These are phyloP conservation scores for Coccyzus lansbergi DNA, from an alignment of 2,797 vertebrate species.

Conservation along the genomic window DNA sequence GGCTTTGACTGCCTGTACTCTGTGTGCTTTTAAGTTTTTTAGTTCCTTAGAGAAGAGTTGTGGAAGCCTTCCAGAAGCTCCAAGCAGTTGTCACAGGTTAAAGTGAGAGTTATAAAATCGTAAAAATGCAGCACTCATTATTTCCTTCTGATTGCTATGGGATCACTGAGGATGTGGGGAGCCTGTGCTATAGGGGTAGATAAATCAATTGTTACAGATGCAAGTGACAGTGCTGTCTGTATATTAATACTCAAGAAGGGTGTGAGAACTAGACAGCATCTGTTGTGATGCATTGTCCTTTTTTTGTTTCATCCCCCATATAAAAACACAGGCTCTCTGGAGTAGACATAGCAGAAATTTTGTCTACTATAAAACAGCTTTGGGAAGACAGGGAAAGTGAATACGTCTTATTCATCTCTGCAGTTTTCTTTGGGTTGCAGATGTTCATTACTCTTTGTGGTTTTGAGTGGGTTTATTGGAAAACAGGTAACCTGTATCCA, in stretches of 20 bases:
- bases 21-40: background rate
- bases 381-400: background rate
- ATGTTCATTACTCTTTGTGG: background rate
- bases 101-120: background rate
- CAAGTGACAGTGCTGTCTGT: background rate
- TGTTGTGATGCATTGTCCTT: background rate
- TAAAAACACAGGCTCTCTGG: background rate
- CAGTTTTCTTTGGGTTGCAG: background rate
- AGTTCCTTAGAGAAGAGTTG: background rate
- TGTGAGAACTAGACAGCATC: background rate
- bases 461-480: background rate
- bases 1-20: background rate
- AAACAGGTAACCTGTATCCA: background rate
- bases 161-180: background rate
- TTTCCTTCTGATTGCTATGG: background rate
- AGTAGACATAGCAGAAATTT: background rate
- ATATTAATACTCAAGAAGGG: background rate
- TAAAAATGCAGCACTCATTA: background rate
- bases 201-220: background rate
- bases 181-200: background rate
- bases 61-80: background rate
- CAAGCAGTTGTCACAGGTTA: background rate
- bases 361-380: background rate
- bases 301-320: background rate
- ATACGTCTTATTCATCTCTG: background rate